A percentile compares a stretch with the other conserved stretches of the same genome.
Conservation (phyloP, 2,888 invertebrate genomes). For the Temnothorax rugatulus region DNA sequence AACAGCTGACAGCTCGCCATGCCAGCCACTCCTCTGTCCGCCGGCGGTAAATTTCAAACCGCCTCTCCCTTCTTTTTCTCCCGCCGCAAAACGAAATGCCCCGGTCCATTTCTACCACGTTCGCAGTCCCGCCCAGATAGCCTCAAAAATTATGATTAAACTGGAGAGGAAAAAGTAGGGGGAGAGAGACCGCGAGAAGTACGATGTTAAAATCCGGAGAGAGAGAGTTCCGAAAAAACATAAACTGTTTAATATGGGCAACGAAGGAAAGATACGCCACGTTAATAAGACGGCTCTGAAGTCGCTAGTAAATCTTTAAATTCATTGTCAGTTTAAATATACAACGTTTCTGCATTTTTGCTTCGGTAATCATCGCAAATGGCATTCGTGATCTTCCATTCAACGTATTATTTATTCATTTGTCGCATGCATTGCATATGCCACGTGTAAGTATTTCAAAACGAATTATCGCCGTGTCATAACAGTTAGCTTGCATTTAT, state of each 20-base stretch:
- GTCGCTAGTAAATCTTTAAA: not conserved
- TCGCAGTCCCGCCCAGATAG: conserved; percentile 50
- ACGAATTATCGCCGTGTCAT: conserved; percentile 20
- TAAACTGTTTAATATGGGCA: not conserved
- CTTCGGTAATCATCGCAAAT: not conserved
- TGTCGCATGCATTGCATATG: not conserved
- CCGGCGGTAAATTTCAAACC: conserved; percentile 73
- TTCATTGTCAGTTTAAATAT: not conserved
- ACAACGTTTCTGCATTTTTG: not conserved
- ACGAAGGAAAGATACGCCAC: not conserved
- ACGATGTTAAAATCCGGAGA: conserved; percentile 20
- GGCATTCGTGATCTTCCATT: not conserved
- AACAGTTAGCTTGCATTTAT: conserved; percentile 27
- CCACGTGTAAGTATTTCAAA: not conserved
- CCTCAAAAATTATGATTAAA: conserved; percentile 53
- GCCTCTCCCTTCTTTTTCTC: conserved; percentile 59
- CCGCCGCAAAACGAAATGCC: conserved; percentile 59
- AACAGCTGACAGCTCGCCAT: conserved; percentile 80
- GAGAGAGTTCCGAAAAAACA: not conserved
- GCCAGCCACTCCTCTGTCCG: conserved; percentile 71
- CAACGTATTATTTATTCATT: conserved; percentile 4
- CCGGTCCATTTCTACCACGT: conserved; percentile 46
- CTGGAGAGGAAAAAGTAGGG: not conserved
- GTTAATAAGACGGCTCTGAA: not conserved
- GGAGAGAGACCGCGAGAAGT: not conserved